Conservation (phyloP, 2,888 invertebrate genomes). For the Drymonia ruficornis region DNA sequence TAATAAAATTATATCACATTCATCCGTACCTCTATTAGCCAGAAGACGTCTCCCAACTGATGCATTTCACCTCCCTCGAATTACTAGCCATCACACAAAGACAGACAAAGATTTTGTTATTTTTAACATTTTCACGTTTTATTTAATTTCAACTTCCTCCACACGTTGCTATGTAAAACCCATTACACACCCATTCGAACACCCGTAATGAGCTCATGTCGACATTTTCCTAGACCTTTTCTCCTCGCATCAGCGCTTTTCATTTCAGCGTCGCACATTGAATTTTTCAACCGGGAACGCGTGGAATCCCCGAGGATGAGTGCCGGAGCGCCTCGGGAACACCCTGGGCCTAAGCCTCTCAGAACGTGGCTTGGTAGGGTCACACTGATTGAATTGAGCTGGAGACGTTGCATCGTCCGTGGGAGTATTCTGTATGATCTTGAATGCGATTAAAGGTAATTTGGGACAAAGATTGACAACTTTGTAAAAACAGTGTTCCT, state of each 20-base stretch:
- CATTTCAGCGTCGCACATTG: constrained; percentile 58
- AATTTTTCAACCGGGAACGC: constrained; percentile 64
- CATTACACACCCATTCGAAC: constrained; percentile 5
- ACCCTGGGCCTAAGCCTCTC: constrained; percentile 65
- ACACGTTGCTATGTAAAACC: constrained; percentile 34
- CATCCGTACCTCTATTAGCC: too few relatives aligned
- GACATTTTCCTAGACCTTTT: constrained; percentile 37
- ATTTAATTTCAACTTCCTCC: constrained; percentile 16
- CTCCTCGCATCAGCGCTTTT: constrained; percentile 38
- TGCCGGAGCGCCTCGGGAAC: constrained; percentile 52
- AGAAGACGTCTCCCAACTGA: too few relatives aligned
- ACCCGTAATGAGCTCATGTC: constrained; percentile 10
- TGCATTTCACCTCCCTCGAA: too few relatives aligned
- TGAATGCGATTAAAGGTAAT: too few relatives aligned
- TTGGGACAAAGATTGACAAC: neutral
- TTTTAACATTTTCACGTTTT: too few relatives aligned
- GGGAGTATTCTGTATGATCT: neutral
- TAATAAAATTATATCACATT: too few relatives aligned
- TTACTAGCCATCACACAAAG: too few relatives aligned
- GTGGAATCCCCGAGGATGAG: constrained; percentile 70
- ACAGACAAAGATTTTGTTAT: too few relatives aligned
- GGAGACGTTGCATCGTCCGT: constrained; percentile 9
- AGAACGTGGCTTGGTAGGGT: constrained; percentile 40
- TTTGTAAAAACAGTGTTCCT: too few relatives aligned
- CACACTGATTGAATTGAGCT: constrained; percentile 56